A percentile compares a stretch with the other conserved stretches of the same genome.
Conservation (phyloP, 2,113 vertebrate species). For the Caranx ignobilis region DNA sequence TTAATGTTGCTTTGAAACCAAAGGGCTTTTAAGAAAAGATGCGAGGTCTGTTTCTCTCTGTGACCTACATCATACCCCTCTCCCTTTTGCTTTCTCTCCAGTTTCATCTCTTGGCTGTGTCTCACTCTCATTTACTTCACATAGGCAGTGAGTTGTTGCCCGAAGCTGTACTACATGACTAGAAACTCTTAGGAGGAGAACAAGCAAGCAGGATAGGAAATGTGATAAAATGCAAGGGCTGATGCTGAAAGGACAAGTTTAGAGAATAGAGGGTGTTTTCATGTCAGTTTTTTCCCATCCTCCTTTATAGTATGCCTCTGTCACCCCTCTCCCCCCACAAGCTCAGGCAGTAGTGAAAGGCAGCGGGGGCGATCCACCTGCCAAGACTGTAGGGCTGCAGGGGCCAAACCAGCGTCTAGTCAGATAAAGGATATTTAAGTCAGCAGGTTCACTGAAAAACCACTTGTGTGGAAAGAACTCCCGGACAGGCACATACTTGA, state of each 20-base stretch:
- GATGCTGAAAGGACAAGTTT: background rate
- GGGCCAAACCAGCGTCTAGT: slow-evolving; percentile 44
- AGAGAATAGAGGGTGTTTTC: slow-evolving; percentile 31
- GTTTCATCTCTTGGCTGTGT: background rate
- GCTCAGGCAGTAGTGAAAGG: slow-evolving; percentile 17
- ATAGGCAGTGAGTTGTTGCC: slow-evolving; percentile 1
- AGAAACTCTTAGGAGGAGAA: slow-evolving; percentile 12
- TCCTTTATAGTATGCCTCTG: slow-evolving; percentile 5
- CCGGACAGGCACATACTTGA: slow-evolving; percentile 50
- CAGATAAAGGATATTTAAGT: slow-evolving; percentile 56
- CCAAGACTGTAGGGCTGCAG: slow-evolving; percentile 33
- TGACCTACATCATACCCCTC: slow-evolving; percentile 34
- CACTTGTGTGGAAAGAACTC: slow-evolving; percentile 63
- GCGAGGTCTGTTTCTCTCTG: slow-evolving; percentile 14
- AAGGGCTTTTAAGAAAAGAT: slow-evolving; percentile 5
- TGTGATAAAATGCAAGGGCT: background rate
- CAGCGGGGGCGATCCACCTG: slow-evolving; percentile 54
- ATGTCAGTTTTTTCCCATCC: slow-evolving; percentile 13
- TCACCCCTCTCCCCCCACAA: slow-evolving; percentile 12
- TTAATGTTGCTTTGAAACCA: slow-evolving; percentile 7
- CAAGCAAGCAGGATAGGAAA: background rate
- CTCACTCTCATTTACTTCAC: background rate
- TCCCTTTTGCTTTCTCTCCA: background rate
- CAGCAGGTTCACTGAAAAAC: slow-evolving; percentile 69
- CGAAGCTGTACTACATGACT: slow-evolving; percentile 2